Conservation (phyloP, 1,140 invertebrate species). For the Paraescarpia echinospica region DNA sequence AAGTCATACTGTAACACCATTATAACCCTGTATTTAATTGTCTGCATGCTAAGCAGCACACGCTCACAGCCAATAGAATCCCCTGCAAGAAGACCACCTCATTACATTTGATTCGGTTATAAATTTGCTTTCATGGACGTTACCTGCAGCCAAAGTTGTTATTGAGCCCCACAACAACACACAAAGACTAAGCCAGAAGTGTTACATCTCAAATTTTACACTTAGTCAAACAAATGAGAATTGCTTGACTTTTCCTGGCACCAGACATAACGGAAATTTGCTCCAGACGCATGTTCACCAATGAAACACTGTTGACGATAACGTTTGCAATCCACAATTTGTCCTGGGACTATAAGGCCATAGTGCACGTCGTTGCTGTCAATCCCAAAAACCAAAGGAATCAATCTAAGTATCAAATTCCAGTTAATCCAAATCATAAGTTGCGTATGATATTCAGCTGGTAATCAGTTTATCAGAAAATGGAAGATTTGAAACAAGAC, state of each 20-base stretch:
- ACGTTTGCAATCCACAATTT: background rate
- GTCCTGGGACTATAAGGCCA: background rate
- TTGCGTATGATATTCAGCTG: background rate
- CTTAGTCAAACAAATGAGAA: background rate
- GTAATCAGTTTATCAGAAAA: background rate
- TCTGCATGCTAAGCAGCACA: background rate
- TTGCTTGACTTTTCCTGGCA: background rate
- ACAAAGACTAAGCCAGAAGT: background rate
- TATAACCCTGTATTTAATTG: background rate
- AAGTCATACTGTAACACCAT: background rate
- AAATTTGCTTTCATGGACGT: background rate
- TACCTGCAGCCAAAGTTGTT: background rate
- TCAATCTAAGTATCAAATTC: background rate
- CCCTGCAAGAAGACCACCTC: background rate
- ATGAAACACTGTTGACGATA: background rate
- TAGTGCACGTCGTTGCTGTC: background rate
- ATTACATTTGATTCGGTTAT: background rate
- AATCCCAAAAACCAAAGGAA: background rate
- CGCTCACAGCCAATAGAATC: background rate
- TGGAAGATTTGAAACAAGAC: background rate
- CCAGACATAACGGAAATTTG: background rate
- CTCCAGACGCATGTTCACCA: background rate
- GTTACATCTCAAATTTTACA: background rate
- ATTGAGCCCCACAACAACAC: background rate
- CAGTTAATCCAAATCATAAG: background rate